Conservation (phyloP, 2,113 vertebrate genomes). For the Chlamydotis undulata region DNA sequence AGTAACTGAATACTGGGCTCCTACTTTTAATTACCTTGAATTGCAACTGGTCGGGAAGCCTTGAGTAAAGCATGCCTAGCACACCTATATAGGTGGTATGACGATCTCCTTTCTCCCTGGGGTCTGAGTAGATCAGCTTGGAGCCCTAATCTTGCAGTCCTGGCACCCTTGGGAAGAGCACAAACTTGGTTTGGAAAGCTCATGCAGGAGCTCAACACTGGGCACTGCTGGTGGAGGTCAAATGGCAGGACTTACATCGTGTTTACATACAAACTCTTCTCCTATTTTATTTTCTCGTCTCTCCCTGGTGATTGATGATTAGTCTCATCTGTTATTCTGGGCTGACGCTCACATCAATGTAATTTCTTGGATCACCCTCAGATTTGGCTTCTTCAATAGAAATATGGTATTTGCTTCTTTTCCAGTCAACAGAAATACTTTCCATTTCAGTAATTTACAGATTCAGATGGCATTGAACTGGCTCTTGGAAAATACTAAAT, state of each 20-base stretch:
- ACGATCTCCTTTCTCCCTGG: neutral
- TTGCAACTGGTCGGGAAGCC: neutral
- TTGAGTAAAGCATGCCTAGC: neutral
- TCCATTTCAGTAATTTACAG: slow-evolving; percentile 23
- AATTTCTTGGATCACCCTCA: slow-evolving; percentile 17
- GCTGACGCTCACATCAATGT: neutral
- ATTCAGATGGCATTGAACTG: neutral
- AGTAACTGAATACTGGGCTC: neutral
- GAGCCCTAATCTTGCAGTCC: neutral
- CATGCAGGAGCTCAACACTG: neutral
- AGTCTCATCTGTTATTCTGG: neutral
- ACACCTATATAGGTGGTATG: neutral
- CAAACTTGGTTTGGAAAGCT: neutral
- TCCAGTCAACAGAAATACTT: neutral
- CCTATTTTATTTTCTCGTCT: neutral
- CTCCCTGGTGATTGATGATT: neutral
- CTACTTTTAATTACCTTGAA: neutral
- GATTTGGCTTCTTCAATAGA: slow-evolving; percentile 22
- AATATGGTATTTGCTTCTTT: neutral
- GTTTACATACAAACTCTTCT: neutral
- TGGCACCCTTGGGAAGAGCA: neutral
- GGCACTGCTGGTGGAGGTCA: neutral
- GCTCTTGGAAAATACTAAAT: slow-evolving; percentile 13
- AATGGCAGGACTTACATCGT: neutral
- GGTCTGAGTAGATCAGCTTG: neutral